These are phyloP conservation scores for Drosophila austrosaltans DNA, from an alignment of 2,888 invertebrate species.

Conservation along the genomic window DNA sequence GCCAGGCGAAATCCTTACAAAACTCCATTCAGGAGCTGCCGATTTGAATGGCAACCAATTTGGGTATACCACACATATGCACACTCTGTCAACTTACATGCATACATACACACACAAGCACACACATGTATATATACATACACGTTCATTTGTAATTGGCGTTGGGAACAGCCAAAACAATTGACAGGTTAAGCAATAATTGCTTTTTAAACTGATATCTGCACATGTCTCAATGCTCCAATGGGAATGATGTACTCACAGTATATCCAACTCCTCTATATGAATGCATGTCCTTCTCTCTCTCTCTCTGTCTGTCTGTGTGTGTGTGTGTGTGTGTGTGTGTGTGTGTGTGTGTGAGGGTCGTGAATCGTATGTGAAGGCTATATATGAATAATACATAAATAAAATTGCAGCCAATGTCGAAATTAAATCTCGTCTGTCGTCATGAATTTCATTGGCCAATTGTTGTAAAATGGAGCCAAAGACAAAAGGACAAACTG, in stretches of 20 bases:
- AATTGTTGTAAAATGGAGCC: conserved; percentile 21
- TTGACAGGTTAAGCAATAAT: conserved; percentile 62
- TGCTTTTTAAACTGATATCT: conserved; percentile 62
- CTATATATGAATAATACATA: conserved; percentile 39
- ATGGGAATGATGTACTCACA: conserved; percentile 17
- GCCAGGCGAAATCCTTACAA: not conserved
- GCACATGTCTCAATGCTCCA: conserved; percentile 23
- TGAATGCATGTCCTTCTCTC: conserved; percentile 17
- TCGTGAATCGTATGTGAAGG: conserved; percentile 8
- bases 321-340: conserved; percentile 5
- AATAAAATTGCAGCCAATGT: conserved; percentile 41
- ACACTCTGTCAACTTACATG: not conserved
- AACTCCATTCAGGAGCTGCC: not conserved
- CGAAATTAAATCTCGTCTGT: conserved; percentile 46
- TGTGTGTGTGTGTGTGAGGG: not conserved
- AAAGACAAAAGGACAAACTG: not conserved
- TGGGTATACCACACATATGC: not conserved
- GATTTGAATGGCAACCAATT: conserved; percentile 19
- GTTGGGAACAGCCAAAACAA: conserved; percentile 35
- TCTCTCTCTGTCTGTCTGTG: not conserved
- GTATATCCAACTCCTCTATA: conserved; percentile 3
- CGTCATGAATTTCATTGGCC: conserved; percentile 56
- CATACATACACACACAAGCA: not conserved
- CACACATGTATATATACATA: not conserved
- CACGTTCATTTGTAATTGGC: conserved; percentile 2